Base-by-base conservation (phyloP, 1,140 invertebrate species). In the Lerema accius region DNA sequence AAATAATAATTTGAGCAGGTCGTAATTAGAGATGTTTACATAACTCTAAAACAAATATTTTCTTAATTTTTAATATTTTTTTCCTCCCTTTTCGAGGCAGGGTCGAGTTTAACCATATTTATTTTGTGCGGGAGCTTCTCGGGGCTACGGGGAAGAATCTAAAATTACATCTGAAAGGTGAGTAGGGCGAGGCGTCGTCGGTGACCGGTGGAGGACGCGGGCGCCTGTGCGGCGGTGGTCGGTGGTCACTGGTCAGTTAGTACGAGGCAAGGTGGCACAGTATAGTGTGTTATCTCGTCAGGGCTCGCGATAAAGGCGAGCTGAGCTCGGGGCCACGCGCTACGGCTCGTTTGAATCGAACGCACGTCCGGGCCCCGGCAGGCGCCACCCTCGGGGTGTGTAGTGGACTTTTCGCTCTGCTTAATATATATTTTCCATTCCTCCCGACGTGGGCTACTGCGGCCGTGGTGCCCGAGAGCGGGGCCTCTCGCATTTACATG, bases 11-110 rank as follows among this genome's bases (percentile, higher is more conserved):
- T 89, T 89, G 83, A 86, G 84, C 85, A 84, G 76, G 78, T 81
- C 83, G 85, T 90, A 90, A 90, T 90, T 90, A 90, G 80, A 90
- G 82, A 88, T 88, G 85, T 90, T 88, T 87, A 84, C 85, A 84
- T 80, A 85, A 85, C 79, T 83, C 84, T 84, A 80, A 83, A 87
- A 84, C 82, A 88, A 88, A 90, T 90, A 90, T 90, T 90, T 90
- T 84, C 79, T 81, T 83, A 86, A 88, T 90, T 89, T 87, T 86
- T 81, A 86, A 86, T 85, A 82, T 84, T 85, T 85, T 23, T 86
- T 86, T 79, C 80, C 76, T 77, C 76, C 67, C 73, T 73, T 77
- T 74, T 66, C 68, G 65, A 62, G 65, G 65, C 55, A 71, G 83
- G 80, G 82, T 85, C 78, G 82, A 82, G 81, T 83, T 86, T 89